These are phyloP conservation scores for Orbicella faveolata DNA, from an alignment of 64 coral and sea anemone species.

Conservation along the genomic window DNA sequence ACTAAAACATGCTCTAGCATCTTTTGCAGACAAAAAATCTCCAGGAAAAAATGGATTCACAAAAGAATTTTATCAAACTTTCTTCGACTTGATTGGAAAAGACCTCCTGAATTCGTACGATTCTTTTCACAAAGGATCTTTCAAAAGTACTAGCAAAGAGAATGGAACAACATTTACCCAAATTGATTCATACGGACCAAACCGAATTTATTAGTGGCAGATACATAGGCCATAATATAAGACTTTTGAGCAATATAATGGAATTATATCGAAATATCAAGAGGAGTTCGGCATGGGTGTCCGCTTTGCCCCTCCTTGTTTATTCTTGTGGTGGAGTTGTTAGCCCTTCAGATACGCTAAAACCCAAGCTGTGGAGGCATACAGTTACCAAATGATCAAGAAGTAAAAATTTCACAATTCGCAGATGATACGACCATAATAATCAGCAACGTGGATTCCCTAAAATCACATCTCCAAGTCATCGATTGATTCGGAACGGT, in stretches of 20 bases:
- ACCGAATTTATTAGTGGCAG: no score
- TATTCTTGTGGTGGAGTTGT: background rate
- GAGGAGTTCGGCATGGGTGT: background rate
- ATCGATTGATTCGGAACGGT: background rate
- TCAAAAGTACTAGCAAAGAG: background rate
- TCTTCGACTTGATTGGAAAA: no score
- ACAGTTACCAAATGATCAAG: background rate
- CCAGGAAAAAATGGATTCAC: background rate
- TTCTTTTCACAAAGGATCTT: background rate
- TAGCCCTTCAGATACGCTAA: background rate
- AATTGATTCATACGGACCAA: no score
- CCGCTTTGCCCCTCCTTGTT: background rate
- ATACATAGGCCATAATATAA: no score
- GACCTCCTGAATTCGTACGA: no score
- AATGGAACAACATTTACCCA: no score
- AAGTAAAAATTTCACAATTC: conserved; percentile 13
- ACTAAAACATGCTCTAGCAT: background rate
- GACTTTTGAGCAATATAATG: no score
- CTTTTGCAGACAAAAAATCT: background rate
- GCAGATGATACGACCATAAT: background rate
- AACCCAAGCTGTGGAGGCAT: background rate
- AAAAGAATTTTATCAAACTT: conserved; percentile 6
- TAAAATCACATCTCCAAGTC: background rate
- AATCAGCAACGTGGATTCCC: background rate
- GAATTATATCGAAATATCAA: background rate